Percentiles rank a stretch among this genome's conserved stretches.
Evolutionary conservation across 2,888 invertebrate species (phyloP).

Genomic region (Drosophila fulvimacula): DNA sequence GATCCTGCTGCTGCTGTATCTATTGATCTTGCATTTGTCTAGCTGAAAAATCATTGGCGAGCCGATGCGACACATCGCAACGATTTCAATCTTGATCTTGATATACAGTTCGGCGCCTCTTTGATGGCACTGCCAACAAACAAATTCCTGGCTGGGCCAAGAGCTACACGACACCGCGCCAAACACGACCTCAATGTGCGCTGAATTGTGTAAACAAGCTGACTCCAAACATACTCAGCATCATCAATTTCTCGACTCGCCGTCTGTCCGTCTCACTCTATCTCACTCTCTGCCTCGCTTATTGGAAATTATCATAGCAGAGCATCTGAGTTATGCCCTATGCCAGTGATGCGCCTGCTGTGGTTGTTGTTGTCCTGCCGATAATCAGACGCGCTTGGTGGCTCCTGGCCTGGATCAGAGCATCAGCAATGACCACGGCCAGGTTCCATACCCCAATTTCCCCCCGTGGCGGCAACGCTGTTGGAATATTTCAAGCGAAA

Average conservation of each 20-base stretch:
- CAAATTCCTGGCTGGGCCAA: constrained; percentile 64
- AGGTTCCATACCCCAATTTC: constrained; percentile 36
- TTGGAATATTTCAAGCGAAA: constrained; percentile 80
- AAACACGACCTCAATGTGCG: constrained; percentile 82
- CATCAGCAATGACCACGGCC: constrained; percentile 14
- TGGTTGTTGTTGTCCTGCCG: constrained; percentile 71
- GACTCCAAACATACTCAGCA: constrained; percentile 82
- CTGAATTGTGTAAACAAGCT: constrained; percentile 84
- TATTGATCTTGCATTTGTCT: constrained; percentile 59
- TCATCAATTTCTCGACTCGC: constrained; percentile 80
- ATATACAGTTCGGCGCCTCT: constrained; percentile 80
- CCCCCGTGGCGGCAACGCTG: constrained; percentile 66
- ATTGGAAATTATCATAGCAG: constrained; percentile 82
- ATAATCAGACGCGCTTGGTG: constrained; percentile 80
- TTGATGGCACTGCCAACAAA: constrained; percentile 73
- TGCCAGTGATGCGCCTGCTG: constrained; percentile 45
- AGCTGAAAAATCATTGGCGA: constrained; percentile 45
- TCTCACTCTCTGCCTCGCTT: constrained; percentile 34
- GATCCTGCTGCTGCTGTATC: constrained; percentile 23
- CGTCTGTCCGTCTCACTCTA: constrained; percentile 5
- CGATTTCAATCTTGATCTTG: constrained; percentile 79
- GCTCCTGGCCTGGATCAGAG: constrained; percentile 56
- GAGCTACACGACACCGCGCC: constrained; percentile 46
- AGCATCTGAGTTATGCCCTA: constrained; percentile 81
- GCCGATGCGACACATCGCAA: constrained; percentile 62